phyloP scores from a whole-genome alignment of 1,140 invertebrate genomes.

The Trissolcus basalis region DNA sequence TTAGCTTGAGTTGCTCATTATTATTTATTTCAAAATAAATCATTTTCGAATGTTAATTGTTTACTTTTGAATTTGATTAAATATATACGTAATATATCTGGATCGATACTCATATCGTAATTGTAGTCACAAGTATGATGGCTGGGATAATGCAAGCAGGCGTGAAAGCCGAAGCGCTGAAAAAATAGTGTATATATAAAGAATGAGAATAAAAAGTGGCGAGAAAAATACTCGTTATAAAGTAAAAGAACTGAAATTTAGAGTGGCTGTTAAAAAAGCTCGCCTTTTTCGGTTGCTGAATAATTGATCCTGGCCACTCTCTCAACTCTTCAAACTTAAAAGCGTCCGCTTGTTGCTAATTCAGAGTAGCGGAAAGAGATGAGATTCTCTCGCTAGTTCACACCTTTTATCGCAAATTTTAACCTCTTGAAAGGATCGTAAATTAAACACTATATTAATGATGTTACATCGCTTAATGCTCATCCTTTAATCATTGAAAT shows the following conservation, averaged over 20 bases:
- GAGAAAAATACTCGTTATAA: constrained; percentile 40
- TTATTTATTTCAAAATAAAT: too few species aligned
- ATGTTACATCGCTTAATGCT: not conserved
- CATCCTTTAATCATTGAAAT: too few species aligned
- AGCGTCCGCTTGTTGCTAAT: constrained; percentile 48
- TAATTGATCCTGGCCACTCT: constrained; percentile 66
- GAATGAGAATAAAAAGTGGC: constrained; percentile 15
- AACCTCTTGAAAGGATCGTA: not conserved
- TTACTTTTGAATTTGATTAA: constrained; percentile 23
- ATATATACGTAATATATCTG: constrained; percentile 27
- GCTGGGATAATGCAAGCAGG: constrained; percentile 23
- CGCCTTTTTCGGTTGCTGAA: constrained; percentile 63
- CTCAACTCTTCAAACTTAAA: constrained; percentile 57
- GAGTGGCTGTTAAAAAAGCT: constrained; percentile 60
- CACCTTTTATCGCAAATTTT: constrained; percentile 21
- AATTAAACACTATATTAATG: constrained; percentile 2
- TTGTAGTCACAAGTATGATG: constrained; percentile 58
- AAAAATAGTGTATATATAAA: not conserved
- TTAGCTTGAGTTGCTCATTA: too few species aligned
- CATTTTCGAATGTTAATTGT: too few species aligned
- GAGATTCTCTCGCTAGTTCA: constrained; percentile 9
- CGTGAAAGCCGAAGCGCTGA: constrained; percentile 27
- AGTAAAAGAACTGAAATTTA: constrained; percentile 39
- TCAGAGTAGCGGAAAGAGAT: constrained; percentile 5
- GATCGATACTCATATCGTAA: constrained; percentile 60